phyloP scores from a whole-genome alignment of 2,888 invertebrate species.

The Eupithecia vulgata region DNA sequence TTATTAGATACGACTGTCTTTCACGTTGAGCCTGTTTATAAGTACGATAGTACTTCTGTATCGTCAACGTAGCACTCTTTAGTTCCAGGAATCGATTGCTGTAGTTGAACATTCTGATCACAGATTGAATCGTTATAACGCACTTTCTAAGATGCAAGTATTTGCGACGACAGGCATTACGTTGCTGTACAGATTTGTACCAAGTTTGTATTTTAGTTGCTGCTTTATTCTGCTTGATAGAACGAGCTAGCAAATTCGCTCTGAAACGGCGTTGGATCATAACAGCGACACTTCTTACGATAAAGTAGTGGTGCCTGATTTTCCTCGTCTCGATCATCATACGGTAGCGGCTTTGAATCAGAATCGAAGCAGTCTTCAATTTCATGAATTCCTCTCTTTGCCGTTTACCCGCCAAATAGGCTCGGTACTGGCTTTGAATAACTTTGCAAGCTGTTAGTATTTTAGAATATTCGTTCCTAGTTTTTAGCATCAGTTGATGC shows the following conservation, averaged over 20 bases:
- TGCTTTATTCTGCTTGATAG: conserved; percentile 51
- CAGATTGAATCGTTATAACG: conserved; percentile 64
- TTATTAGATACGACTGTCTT: conserved; percentile 52
- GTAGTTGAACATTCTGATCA: conserved; percentile 61
- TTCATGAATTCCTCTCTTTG: conserved; percentile 57
- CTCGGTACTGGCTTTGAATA: conserved; percentile 73
- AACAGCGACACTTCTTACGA: conserved; percentile 54
- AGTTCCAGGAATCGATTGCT: conserved; percentile 55
- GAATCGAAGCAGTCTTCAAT: conserved; percentile 58
- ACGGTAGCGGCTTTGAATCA: conserved; percentile 74
- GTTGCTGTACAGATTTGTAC: conserved; percentile 61
- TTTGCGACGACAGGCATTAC: conserved; percentile 55
- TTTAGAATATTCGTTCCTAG: conserved; percentile 61
- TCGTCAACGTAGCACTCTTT: conserved; percentile 53
- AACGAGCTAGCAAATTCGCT: conserved; percentile 52
- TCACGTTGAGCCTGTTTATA: conserved; percentile 53
- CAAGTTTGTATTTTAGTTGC: conserved; percentile 69
- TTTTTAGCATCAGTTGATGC: conserved; percentile 60
- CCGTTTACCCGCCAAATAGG: conserved; percentile 54
- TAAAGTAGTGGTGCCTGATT: conserved; percentile 56
- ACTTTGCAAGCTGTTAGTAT: conserved; percentile 62
- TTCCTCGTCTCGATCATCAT: conserved; percentile 52
- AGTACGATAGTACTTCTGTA: conserved; percentile 74
- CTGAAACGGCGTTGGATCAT: conserved; percentile 69
- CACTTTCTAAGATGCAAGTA: conserved; percentile 59